A percentile compares a stretch with the other conserved stretches of the same genome.
Conservation (phyloP, 2,888 invertebrate genomes). For the Bruchidius siliquastri region DNA sequence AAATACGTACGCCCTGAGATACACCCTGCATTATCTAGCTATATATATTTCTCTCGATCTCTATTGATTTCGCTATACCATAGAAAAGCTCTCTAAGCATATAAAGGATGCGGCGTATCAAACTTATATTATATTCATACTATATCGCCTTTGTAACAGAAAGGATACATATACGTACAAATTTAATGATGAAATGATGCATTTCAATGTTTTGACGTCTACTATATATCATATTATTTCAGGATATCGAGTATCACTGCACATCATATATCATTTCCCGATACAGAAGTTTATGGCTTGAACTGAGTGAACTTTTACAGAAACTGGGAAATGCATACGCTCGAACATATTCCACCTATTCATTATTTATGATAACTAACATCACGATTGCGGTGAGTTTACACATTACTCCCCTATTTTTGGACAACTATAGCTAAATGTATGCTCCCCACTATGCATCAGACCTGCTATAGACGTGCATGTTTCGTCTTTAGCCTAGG, state of each 20-base stretch:
- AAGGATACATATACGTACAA: background rate
- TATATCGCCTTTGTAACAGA: background rate
- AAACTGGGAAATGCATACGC: slow-evolving; percentile 63
- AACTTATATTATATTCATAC: background rate
- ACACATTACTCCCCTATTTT: background rate
- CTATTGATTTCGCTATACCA: background rate
- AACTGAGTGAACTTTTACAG: slow-evolving; percentile 62
- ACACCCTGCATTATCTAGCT: background rate
- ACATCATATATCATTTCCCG: slow-evolving; percentile 55
- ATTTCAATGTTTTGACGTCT: background rate
- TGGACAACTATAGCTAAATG: too few relatives aligned
- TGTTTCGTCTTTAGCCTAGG: too few relatives aligned
- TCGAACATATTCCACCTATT: slow-evolving; percentile 63
- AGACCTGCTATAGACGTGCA: too few relatives aligned
- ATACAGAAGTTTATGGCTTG: slow-evolving; percentile 61
- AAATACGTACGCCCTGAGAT: background rate
- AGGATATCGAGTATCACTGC: slow-evolving; percentile 57
- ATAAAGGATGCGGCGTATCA: background rate
- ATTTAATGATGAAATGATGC: background rate
- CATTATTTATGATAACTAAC: slow-evolving; percentile 63
- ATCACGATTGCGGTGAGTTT: slow-evolving; percentile 57
- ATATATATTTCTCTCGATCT: too few relatives aligned
- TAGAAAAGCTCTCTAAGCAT: background rate
- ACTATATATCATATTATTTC: slow-evolving; percentile 15
- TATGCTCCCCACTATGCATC: too few relatives aligned